These are phyloP conservation scores for Enoplosus armatus DNA, from an alignment of 2,797 vertebrate genomes.

Conservation along the genomic window DNA sequence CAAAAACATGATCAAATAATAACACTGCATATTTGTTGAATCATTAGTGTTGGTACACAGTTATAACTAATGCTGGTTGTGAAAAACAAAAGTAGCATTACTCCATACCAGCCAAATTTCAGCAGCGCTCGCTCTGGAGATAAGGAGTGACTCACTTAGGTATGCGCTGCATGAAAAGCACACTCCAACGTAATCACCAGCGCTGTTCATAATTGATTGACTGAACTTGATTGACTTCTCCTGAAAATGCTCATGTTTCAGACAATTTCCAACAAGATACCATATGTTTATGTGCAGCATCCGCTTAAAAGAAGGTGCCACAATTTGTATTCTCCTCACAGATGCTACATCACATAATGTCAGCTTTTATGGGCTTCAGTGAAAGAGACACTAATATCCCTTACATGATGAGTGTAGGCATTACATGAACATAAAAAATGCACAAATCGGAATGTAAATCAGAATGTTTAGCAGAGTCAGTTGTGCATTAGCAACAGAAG, in stretches of 20 bases:
- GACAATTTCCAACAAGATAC: conserved; percentile 54
- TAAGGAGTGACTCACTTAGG: conserved; percentile 26
- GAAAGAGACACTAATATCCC: conserved; percentile 71
- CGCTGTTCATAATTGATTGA: conserved; percentile 57
- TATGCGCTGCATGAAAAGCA: conserved; percentile 37
- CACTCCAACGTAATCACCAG: conserved; percentile 37
- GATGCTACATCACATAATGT: conserved; percentile 51
- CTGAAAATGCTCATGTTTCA: conserved; percentile 56
- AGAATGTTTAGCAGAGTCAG: conserved; percentile 52
- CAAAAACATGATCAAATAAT: conserved; percentile 13
- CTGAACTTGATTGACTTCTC: conserved; percentile 63
- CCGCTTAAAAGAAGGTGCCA: conserved; percentile 12
- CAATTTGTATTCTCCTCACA: conserved; percentile 59
- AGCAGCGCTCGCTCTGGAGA: conserved; percentile 10
- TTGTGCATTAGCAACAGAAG: conserved; percentile 49
- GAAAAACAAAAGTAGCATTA: not conserved
- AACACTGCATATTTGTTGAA: not conserved
- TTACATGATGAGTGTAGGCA: conserved; percentile 61
- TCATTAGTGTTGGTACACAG: not conserved
- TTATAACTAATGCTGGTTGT: not conserved
- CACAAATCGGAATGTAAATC: conserved; percentile 68
- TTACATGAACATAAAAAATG: conserved; percentile 57
- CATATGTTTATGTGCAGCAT: conserved; percentile 38
- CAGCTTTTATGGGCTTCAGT: conserved; percentile 61
- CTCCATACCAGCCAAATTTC: conserved; percentile 1